phyloP scores from a whole-genome alignment of 1,140 invertebrate species.

The Muscidifurax raptorellus region DNA sequence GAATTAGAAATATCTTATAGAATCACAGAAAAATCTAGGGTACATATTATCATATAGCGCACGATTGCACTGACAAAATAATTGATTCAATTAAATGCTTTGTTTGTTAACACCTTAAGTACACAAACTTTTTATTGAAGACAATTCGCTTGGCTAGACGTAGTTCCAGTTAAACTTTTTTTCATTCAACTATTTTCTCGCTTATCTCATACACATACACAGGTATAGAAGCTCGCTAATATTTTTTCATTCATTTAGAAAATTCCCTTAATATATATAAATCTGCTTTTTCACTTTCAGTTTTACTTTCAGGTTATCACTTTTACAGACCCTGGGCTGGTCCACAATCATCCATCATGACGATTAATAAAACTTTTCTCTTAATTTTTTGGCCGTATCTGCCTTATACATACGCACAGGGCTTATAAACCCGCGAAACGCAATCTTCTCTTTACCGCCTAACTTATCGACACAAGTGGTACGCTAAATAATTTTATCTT shows the following conservation, averaged over 20 bases:
- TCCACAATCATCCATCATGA: constrained; percentile 32
- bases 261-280: constrained; percentile 52
- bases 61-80: constrained; percentile 45
- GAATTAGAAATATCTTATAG: constrained; percentile 38
- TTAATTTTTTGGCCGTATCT: constrained; percentile 34
- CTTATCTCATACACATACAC: constrained; percentile 49
- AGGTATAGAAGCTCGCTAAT: constrained; percentile 60
- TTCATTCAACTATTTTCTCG: neutral
- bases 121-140: constrained; percentile 34
- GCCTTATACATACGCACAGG: neutral
- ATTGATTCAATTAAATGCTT: constrained; percentile 40
- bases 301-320: constrained; percentile 49
- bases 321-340: constrained; percentile 46
- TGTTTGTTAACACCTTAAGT: constrained; percentile 38
- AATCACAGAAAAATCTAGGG: constrained; percentile 44
- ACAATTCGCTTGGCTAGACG: constrained; percentile 33
- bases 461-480: constrained; percentile 17
- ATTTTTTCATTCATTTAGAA: constrained; percentile 52
- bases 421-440: neutral
- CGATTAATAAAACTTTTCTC: constrained; percentile 40
- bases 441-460: constrained; percentile 22
- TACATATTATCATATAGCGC: constrained; percentile 36
- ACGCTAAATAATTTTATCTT: constrained; percentile 32
- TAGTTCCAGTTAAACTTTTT: constrained; percentile 18
- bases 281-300: constrained; percentile 44